phyloP scores from a whole-genome alignment of 2,113 vertebrate species.

The Dendrocopos noguchii region DNA sequence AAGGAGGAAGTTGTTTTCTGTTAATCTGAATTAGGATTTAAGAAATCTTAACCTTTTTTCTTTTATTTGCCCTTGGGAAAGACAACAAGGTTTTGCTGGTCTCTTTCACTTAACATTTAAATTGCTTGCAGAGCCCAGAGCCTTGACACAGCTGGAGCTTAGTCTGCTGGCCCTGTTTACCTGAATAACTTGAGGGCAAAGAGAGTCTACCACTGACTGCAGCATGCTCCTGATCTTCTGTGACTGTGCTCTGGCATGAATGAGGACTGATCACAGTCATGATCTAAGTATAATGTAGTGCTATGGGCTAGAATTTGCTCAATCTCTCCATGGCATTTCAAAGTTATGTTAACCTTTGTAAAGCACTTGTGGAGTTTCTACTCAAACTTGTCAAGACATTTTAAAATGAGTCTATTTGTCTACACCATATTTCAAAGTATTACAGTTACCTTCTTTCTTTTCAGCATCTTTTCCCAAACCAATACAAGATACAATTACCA shows the following conservation, averaged over 20 bases:
- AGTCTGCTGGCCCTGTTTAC: neutral
- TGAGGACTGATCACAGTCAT: neutral
- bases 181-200: neutral
- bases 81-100: neutral
- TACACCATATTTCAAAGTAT: neutral
- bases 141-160: neutral
- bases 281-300: fast-evolving
- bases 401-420: neutral
- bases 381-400: neutral
- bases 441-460: neutral
- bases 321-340: neutral
- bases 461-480: neutral
- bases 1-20: neutral
- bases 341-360: neutral
- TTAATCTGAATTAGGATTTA: neutral
- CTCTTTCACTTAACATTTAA: neutral
- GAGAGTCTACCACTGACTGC: neutral
- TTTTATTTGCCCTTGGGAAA: neutral
- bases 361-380: neutral
- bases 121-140: neutral
- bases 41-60: neutral
- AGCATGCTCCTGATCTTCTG: neutral
- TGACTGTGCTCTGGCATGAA: neutral
- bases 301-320: neutral
- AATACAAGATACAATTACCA: neutral